Conservation (phyloP, 2,113 vertebrate genomes). For the Dendrocopos noguchii region DNA sequence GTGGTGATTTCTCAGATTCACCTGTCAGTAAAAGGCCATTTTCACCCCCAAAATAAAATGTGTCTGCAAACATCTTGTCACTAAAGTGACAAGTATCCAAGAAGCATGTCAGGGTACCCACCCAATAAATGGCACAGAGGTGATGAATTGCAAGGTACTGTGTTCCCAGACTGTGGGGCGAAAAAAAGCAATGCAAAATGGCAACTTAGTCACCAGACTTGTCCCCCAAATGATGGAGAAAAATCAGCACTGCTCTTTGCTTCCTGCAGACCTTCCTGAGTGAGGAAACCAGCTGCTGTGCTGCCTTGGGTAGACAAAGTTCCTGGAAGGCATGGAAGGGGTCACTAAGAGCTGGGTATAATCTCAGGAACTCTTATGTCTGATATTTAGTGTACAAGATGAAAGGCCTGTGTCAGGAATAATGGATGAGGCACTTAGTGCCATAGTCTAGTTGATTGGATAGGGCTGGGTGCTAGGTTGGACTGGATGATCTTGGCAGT, state of each 20-base stretch:
- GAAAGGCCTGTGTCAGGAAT: too few species aligned
- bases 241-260: not conserved
- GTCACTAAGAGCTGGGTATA: not conserved
- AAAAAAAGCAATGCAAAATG: not conserved
- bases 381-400: not conserved
- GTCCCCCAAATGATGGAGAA: not conserved
- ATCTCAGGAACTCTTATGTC: not conserved
- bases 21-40: not conserved
- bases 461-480: too few species aligned
- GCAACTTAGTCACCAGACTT: conserved; percentile 1
- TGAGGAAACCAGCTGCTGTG: not conserved
- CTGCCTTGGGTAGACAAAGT: not conserved
- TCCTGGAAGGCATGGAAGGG: not conserved
- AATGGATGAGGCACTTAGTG: too few species aligned
- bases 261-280: conserved; percentile 3
- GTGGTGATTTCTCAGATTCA: not conserved
- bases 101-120: not conserved
- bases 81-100: not conserved
- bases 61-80: not conserved
- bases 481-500: too few species aligned
- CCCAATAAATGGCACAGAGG: not conserved
- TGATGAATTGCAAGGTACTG: not conserved
- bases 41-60: not conserved
- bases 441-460: too few species aligned
- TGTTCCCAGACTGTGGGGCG: not conserved